Evolutionary conservation across 2,888 invertebrate genomes (phyloP), one percentile per base, ranked within the genome.

Genomic region (Rhagonycha lutea): DNA sequence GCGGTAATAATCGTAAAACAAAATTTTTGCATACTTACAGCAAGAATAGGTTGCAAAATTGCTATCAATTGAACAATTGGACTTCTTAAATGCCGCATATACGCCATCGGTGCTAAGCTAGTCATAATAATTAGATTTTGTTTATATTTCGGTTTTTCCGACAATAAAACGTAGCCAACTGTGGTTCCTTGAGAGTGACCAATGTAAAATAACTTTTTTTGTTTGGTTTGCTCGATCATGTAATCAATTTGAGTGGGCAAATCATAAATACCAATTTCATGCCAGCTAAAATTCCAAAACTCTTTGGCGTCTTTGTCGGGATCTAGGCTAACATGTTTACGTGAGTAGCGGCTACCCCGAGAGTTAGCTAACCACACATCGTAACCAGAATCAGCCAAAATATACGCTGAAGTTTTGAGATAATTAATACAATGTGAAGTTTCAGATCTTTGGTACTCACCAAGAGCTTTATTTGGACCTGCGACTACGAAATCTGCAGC

Each of bases 161-260:
- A 73, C 2, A 29, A 65, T 14, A 77, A 14, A 7, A 77, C 69
- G 14, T 69, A 77, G 11, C 60, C 71, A 10, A 29, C 69, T 1
- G 77, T 74, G 0, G 74, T 74, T 10, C 77, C 77, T 72, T 77
- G 74, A 10, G 79, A 80, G 24, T 79, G 79, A 9, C 80, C 80
- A 4, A 78, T 65, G 68, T 80, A 79, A 61, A 60, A 70, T 14
- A 80, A 8, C 3, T 74, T 61, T 14, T 78, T 61, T n/a, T 76
- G 69, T 0, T 74, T 68, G 9, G 72, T 78, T 26, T 18, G 10
- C 11, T 14, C 80, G 0, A 92, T 86, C 12, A 92, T 89, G 82
- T 92, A 91, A 84, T 96, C 93, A 65, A 97, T 92, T 89, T 92
- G 93, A 0, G 94, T 91, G 0, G 96, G 95, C 32, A 96, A 84